phyloP scores from a whole-genome alignment of 2,888 invertebrate species.

The Tortrix viridana region DNA sequence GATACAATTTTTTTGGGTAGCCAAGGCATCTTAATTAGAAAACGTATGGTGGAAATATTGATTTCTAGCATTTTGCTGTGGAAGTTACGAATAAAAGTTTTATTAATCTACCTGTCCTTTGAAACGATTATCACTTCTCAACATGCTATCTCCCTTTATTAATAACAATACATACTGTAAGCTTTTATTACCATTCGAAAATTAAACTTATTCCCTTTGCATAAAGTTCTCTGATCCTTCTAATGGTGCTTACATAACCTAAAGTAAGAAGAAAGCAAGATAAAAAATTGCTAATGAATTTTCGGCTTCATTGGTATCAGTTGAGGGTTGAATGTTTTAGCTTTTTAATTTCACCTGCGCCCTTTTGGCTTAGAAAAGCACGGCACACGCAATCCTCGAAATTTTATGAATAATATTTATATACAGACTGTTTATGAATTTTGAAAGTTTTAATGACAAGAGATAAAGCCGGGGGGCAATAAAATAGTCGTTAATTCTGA shows the following conservation, averaged over 20 bases:
- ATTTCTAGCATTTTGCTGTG: too few species aligned
- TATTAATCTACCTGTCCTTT: constrained; percentile 1
- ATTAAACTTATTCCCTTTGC: background rate
- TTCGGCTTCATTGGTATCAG: too few species aligned
- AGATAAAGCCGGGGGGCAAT: constrained; percentile 67
- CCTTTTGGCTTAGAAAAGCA: constrained; percentile 34
- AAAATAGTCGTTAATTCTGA: constrained; percentile 70
- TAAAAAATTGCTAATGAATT: too few species aligned
- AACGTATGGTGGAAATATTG: too few species aligned
- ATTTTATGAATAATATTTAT: constrained; percentile 63
- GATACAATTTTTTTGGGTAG: too few species aligned
- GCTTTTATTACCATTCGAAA: constrained; percentile 6
- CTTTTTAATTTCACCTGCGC: too few species aligned
- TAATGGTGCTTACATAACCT: background rate
- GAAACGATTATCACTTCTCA: constrained; percentile 17
- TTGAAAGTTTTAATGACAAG: constrained; percentile 72
- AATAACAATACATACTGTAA: constrained; percentile 17
- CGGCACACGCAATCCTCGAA: constrained; percentile 63
- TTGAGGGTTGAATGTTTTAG: too few species aligned
- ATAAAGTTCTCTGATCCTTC: constrained; percentile 5
- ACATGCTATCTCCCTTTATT: constrained; percentile 27
- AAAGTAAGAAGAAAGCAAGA: too few species aligned
- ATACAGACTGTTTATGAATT: constrained; percentile 70
- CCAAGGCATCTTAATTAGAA: too few species aligned
- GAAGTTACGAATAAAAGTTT: background rate